Evolutionary conservation across 2,797 vertebrate species (phyloP).

Genomic region (Eremophila alpestris): DNA sequence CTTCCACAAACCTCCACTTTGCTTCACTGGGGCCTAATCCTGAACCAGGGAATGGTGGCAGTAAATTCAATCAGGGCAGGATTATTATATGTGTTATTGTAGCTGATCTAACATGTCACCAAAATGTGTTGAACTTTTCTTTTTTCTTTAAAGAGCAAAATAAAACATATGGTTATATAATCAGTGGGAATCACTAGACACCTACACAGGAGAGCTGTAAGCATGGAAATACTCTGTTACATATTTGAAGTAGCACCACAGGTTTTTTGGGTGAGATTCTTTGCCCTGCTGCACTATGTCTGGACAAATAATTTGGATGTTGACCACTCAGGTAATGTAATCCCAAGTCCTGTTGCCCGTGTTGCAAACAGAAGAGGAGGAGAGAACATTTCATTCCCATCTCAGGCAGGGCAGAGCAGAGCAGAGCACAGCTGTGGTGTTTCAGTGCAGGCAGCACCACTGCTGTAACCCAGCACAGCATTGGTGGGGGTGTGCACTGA

Average conservation of each 20-base stretch:
- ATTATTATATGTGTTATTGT: not conserved
- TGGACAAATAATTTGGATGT: slow-evolving; percentile 48
- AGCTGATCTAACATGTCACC: not conserved
- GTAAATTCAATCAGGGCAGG: not conserved
- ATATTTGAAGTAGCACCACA: slow-evolving; percentile 24
- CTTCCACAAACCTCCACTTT: not conserved
- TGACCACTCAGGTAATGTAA: slow-evolving; percentile 2
- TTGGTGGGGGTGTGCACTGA: not conserved
- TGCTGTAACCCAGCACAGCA: not conserved
- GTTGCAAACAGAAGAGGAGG: not conserved
- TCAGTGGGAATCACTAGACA: slow-evolving; percentile 37
- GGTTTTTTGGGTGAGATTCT: slow-evolving; percentile 17
- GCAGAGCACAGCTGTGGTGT: slow-evolving; percentile 16
- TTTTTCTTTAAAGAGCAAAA: not conserved
- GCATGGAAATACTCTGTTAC: slow-evolving; percentile 2
- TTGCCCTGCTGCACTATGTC: not conserved
- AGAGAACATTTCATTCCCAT: slow-evolving; percentile 23
- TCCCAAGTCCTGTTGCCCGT: not conserved
- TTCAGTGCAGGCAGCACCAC: not conserved
- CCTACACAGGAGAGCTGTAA: slow-evolving; percentile 21
- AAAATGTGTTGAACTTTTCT: not conserved
- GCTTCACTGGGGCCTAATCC: not conserved
- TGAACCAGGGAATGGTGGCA: not conserved
- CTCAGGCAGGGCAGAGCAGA: not conserved
- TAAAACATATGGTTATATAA: slow-evolving; percentile 29